Percentiles rank a stretch among this genome's conserved stretches.
These are phyloP conservation scores for Larimichthys polyactis DNA, from an alignment of 2,113 vertebrate genomes.

Conservation along the genomic window DNA sequence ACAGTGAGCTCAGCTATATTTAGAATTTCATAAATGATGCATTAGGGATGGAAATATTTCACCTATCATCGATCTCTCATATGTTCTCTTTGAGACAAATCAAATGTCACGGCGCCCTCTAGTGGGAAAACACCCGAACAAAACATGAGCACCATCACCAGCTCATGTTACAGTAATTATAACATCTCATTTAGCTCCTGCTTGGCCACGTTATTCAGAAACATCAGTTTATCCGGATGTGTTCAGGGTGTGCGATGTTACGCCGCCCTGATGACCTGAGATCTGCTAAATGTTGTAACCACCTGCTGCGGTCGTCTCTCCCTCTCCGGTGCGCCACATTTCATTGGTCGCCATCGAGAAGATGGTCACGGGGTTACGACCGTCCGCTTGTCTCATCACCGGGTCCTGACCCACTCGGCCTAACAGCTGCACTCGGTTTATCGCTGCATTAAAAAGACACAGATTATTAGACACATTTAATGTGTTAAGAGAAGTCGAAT, in stretches of 20 bases:
- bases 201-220: too few relatives aligned
- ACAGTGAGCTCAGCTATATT: background rate
- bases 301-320: conserved; percentile 75
- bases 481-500: background rate
- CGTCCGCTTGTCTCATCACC: conserved; percentile 96
- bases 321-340: conserved; percentile 93
- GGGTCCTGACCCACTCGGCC: conserved; percentile 97
- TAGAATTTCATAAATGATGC: background rate
- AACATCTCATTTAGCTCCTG: background rate
- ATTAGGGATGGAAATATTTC: too few relatives aligned
- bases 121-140: conserved; percentile 20
- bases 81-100: too few relatives aligned
- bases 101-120: conserved; percentile 11
- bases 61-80: too few relatives aligned
- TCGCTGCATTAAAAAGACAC: conserved; percentile 79
- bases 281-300: too few relatives aligned
- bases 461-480: background rate
- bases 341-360: conserved; percentile 98
- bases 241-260: too few relatives aligned
- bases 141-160: background rate
- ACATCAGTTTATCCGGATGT: too few relatives aligned
- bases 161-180: background rate
- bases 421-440: conserved; percentile 94
- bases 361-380: conserved; percentile 95
- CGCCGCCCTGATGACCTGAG: too few relatives aligned